Base-by-base conservation (phyloP, 2,888 invertebrate species). In the Coenonympha arcania region DNA sequence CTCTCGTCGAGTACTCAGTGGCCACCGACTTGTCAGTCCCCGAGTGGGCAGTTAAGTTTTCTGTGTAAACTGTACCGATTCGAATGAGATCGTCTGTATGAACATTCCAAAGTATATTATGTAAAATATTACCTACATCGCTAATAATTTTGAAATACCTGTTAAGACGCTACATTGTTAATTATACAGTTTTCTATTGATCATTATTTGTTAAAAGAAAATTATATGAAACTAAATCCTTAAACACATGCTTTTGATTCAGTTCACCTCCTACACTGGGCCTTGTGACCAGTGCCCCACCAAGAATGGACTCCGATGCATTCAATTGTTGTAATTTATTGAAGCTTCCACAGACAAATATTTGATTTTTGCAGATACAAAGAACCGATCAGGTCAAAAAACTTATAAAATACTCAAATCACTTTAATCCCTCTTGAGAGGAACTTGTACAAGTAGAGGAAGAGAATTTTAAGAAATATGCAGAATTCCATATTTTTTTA, bases 171-270 rank as follows among this genome's bases (percentile, higher is more conserved):
- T 85, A 83, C 85, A 74, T 86, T 86, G 86, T 86, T 86, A 84
- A 86, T 85, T 85, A 85, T 86, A 84, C 85, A 86, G 84, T 86
- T 86, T 86, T 86, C 85, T 86, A 86, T 86, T 86, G 86, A 86
- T 85, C 83, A 86, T 86, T 45, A 45, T 45, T 86, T 86, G 86
- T 86, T 86, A 85, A 85, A 82, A 85, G 85, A 86, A 86, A 86
- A 86, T 86, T 86, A 86, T 85, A 86, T 75, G 84, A 86, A 85
- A 86, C 86, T 85, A 85, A 86, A 86, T 85, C 83, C 84, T 84
- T 84, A 76, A 41, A 44, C 40, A 54, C 56, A 59, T 64, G 68
- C 60, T 65, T 77, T 71, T 83, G 65, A 82, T 83, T 83, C 59
- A 50, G 30, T 37, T 42, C 52, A 11, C 47, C 48, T 20, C 50